Evolutionary conservation across 2,113 vertebrate species (phyloP), one percentile per base, ranked within the genome.

Genomic region (Echinops telfairi): DNA sequence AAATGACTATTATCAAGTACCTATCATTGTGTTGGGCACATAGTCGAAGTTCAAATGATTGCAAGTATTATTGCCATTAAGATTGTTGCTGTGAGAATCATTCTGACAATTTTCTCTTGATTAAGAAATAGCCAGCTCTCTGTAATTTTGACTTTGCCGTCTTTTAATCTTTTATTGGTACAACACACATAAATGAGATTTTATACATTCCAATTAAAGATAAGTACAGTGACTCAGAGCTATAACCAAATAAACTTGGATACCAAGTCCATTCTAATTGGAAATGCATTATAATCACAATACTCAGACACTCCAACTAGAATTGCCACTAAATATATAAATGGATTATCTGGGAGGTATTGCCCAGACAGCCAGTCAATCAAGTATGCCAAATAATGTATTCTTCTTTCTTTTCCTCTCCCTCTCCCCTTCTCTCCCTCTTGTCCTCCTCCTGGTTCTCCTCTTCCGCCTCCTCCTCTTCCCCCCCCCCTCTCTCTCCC

Each of bases 91-190:
- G 1, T 47, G 20, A 64, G 36, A 38, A 47, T 81, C 25, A 47
- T 15, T 81, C 58, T 60, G 73, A 19, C 77, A 43, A 84, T 84
- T 29, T 31, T 33, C 31, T 75, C n/a, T 73, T 36, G 2, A 40
- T 25, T 87, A 33, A 40, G 25, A 84, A 92, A 95, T 33, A 82
- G 75, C 31, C 66, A 84, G 16, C 83, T 80, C 8, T 71, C 23
- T 23, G 47, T n/a, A 36, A 71, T 71, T 22, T 22, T 80, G 71
- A 22, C 68, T 88, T 80, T 79, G 22, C 10, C 31, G 81, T 53
- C 47, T 53, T 53, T 53, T 53, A 53, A 53, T 53, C 47, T 53
- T 53, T 53, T 53, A 53, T 80, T 83, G 38, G 80, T 81, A 85
- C 11, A 36, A 22, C 33, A 85, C 43, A 82, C 22, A 60, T 29